Evolutionary conservation across 2,888 invertebrate species (phyloP).

Genomic region (Watsonalla binaria): DNA sequence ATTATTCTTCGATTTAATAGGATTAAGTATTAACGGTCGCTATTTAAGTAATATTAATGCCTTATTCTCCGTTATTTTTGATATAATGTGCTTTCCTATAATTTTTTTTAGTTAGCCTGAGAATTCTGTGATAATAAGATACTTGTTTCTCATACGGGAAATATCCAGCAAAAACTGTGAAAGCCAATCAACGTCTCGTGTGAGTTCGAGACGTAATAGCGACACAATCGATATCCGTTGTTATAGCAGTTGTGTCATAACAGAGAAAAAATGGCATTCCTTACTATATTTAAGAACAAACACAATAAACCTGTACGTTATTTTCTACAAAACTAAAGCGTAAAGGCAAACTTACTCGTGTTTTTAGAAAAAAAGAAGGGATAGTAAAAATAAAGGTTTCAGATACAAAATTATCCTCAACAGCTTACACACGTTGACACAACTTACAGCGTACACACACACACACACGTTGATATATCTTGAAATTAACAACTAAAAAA

Average conservation of each 20-base stretch:
- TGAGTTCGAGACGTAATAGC: conserved; percentile 50
- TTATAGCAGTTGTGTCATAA: conserved; percentile 62
- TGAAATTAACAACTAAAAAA: no score
- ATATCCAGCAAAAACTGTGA: conserved; percentile 46
- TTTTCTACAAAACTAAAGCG: no score
- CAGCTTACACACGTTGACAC: no score
- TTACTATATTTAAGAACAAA: conserved; percentile 1
- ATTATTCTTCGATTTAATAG: no score
- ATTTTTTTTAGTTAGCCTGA: conserved; percentile 10
- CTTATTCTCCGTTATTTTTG: neutral
- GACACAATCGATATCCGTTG: conserved; percentile 70
- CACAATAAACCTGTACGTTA: no score
- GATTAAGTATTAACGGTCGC: no score
- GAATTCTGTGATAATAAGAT: conserved; percentile 1
- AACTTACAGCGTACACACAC: no score
- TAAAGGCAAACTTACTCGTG: no score
- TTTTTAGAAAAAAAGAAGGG: no score
- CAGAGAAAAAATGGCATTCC: conserved; percentile 52
- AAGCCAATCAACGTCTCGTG: conserved; percentile 40
- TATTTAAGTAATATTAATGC: neutral
- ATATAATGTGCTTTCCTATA: neutral
- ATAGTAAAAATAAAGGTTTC: no score
- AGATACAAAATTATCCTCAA: no score
- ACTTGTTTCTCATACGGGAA: conserved; percentile 26
- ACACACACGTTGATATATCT: no score